Evolutionary conservation across 2,888 invertebrate genomes (phyloP).

Genomic region (Frankliniella fusca): DNA sequence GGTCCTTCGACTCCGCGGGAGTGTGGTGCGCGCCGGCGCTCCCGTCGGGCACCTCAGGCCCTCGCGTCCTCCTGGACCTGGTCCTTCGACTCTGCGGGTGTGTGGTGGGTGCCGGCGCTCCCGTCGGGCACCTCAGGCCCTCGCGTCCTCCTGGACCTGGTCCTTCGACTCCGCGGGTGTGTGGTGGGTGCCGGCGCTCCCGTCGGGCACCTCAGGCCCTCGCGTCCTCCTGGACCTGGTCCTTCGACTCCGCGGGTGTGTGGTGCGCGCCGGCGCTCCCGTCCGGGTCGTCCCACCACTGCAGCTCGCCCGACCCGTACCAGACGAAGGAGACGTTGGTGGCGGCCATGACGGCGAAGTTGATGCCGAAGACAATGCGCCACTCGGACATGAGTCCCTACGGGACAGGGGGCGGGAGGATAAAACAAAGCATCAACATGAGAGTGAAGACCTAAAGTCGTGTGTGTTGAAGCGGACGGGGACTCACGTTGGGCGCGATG

Average conservation of each 20-base stretch:
- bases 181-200: too few relatives aligned
- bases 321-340: slow-evolving; percentile 66
- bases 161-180: too few relatives aligned
- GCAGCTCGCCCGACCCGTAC: slow-evolving; percentile 69
- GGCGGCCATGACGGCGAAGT: slow-evolving; percentile 61
- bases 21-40: not conserved
- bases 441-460: too few relatives aligned
- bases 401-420: not conserved
- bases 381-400: slow-evolving; percentile 57
- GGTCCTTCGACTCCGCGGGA: not conserved
- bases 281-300: slow-evolving; percentile 68
- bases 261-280: not conserved
- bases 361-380: slow-evolving; percentile 76
- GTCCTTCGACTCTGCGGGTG: too few relatives aligned
- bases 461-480: too few relatives aligned
- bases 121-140: slow-evolving; percentile 65
- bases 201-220: slow-evolving; percentile 45
- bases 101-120: too few relatives aligned
- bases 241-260: not conserved
- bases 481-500: slow-evolving; percentile 52
- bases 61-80: slow-evolving; percentile 69
- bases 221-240: not conserved
- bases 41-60: slow-evolving; percentile 64
- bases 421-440: too few relatives aligned
- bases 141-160: slow-evolving; percentile 69